Percentiles rank a stretch among this genome's conserved stretches.
These are phyloP conservation scores for Psittacus erithacus DNA, from an alignment of 2,113 vertebrate genomes.

Conservation along the genomic window DNA sequence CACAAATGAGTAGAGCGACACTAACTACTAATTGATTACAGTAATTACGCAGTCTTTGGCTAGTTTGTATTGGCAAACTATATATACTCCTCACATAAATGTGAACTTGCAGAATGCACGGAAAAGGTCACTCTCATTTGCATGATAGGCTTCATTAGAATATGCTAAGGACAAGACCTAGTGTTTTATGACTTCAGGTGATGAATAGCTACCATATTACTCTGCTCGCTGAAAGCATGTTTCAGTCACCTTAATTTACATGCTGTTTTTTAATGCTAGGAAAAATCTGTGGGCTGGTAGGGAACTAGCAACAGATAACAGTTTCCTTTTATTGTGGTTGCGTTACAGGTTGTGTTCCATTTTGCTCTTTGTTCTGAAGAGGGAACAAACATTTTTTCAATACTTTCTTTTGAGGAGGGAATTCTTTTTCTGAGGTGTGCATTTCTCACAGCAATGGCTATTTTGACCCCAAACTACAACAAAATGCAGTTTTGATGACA, in stretches of 20 bases:
- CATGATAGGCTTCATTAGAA: conserved; percentile 99
- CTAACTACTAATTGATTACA: conserved; percentile 97
- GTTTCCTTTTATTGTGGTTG: conserved; percentile 70
- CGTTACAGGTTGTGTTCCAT: conserved; percentile 43
- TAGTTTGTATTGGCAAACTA: conserved; percentile 94
- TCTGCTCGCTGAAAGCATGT: conserved; percentile 88
- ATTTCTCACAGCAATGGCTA: conserved; percentile 1
- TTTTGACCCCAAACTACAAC: background rate
- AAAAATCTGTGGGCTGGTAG: conserved; percentile 79
- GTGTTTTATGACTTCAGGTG: conserved; percentile 93
- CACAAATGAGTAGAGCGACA: conserved; percentile 90
- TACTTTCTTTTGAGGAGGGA: background rate
- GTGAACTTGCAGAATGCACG: conserved; percentile 92
- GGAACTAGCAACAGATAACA: conserved; percentile 73
- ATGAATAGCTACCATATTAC: conserved; percentile 94
- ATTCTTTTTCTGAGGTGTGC: background rate
- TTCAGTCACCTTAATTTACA: conserved; percentile 97
- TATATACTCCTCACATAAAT: conserved; percentile 90
- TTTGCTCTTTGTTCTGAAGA: conserved; percentile 29
- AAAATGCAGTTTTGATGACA: background rate
- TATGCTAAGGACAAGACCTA: conserved; percentile 95
- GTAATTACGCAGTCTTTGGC: conserved; percentile 92
- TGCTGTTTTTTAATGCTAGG: conserved; percentile 81
- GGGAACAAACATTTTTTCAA: background rate
- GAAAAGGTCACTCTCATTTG: conserved; percentile 98